phyloP scores from a whole-genome alignment of 2,888 invertebrate genomes.

The Lepidocyrtoides sp. region DNA sequence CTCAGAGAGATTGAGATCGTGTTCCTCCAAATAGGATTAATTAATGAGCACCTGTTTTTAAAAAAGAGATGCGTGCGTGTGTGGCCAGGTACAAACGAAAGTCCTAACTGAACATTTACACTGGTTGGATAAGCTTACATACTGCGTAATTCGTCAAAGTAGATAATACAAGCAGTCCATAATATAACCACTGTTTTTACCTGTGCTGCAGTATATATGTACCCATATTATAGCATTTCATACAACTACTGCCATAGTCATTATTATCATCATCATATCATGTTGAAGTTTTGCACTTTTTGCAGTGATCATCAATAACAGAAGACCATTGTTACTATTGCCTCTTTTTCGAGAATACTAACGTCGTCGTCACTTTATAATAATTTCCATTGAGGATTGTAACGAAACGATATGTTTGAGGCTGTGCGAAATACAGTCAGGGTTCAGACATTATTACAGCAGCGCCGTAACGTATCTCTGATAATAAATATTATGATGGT shows the following conservation, averaged over 20 bases:
- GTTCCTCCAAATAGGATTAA: slow-evolving; percentile 57
- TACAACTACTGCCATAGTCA: no score
- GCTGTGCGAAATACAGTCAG: no score
- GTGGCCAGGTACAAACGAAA: slow-evolving; percentile 47
- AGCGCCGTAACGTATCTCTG: no score
- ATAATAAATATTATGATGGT: no score
- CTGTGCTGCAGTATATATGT: slow-evolving; percentile 28
- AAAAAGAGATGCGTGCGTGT: slow-evolving; percentile 27
- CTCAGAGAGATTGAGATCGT: slow-evolving; percentile 45
- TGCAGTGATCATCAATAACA: slow-evolving; percentile 59
- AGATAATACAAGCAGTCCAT: not conserved
- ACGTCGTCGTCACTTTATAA: not conserved
- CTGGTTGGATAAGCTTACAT: slow-evolving; percentile 46
- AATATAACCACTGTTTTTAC: slow-evolving; percentile 20
- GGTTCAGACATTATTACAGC: no score
- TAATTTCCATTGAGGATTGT: not conserved
- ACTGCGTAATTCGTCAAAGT: slow-evolving; percentile 39
- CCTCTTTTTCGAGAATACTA: slow-evolving; percentile 13
- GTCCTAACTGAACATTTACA: slow-evolving; percentile 44
- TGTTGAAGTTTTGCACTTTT: slow-evolving; percentile 22
- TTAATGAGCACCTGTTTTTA: slow-evolving; percentile 60
- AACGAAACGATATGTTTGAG: no score
- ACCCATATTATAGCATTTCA: no score
- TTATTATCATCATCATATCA: not conserved
- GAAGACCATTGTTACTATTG: slow-evolving; percentile 35